phyloP scores from a whole-genome alignment of 2,888 invertebrate genomes.

The Saturnia japonica region DNA sequence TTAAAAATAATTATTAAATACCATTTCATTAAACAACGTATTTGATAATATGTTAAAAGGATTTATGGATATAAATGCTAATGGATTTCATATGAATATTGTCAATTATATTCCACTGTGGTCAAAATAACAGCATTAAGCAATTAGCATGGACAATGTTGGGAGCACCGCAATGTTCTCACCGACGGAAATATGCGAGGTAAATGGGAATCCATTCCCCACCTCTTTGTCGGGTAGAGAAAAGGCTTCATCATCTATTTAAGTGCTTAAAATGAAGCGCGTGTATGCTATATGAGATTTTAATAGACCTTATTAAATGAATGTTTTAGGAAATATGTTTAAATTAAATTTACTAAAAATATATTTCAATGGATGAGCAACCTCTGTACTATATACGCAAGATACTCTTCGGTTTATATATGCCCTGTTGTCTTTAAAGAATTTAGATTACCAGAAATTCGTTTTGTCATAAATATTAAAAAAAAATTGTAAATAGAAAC shows the following conservation, averaged over 20 bases:
- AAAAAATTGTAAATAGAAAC: not conserved
- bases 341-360: not conserved
- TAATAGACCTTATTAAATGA: not conserved
- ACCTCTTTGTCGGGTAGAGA: conserved; percentile 2
- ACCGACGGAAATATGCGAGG: conserved; percentile 12
- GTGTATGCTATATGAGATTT: conserved; percentile 1
- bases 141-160: conserved; percentile 20
- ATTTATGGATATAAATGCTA: conserved; percentile 5
- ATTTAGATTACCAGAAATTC: not conserved
- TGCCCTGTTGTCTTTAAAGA: not conserved
- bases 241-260: conserved; percentile 11
- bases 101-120: conserved; percentile 1
- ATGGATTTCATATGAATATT: conserved; percentile 12
- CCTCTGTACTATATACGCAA: no score
- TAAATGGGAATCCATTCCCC: conserved; percentile 1
- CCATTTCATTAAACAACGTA: not conserved
- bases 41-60: no score
- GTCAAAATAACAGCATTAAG: conserved; percentile 14
- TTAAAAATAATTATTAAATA: not conserved
- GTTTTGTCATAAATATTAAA: not conserved
- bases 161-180: conserved; percentile 15
- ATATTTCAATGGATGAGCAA: not conserved
- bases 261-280: not conserved
- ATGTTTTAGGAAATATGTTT: not conserved
- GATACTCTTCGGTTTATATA: no score